A percentile compares a stretch with the other conserved stretches of the same genome.
These are phyloP conservation scores for Globodera rostochiensis DNA, from an alignment of 1,140 invertebrate species.

Conservation along the genomic window DNA sequence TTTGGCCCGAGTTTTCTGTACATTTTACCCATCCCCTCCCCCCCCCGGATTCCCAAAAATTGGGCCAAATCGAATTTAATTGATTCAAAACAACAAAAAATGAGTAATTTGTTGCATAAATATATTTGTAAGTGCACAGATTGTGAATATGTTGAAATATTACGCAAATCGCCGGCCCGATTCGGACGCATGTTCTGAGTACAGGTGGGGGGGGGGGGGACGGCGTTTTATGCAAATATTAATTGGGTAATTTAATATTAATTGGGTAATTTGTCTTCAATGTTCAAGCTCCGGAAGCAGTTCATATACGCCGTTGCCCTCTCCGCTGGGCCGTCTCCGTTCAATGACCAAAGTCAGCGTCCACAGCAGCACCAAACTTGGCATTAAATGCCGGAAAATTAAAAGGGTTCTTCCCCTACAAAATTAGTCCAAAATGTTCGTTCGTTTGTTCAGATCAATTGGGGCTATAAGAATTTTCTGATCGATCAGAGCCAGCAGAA, in stretches of 20 bases:
- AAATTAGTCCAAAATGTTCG: no score
- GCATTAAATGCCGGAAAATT: neutral
- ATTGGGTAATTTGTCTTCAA: slow-evolving; percentile 28
- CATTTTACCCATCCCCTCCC: no score
- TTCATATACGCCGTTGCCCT: slow-evolving; percentile 69
- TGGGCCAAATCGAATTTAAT: no score
- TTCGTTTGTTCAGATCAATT: no score
- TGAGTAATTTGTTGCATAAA: neutral
- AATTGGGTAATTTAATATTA: slow-evolving; percentile 40
- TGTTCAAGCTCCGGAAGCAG: slow-evolving; percentile 66
- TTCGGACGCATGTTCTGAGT: slow-evolving; percentile 66
- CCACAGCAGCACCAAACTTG: neutral
- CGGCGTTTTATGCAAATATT: slow-evolving; percentile 16
- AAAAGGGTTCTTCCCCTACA: no score
- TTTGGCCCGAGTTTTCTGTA: no score
- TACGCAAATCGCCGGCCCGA: slow-evolving; percentile 68
- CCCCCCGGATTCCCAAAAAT: no score
- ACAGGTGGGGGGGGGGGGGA: slow-evolving; percentile 39
- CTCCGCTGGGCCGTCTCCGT: slow-evolving; percentile 68
- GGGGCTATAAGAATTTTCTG: no score
- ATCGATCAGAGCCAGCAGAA: no score
- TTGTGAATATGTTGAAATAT: slow-evolving; percentile 69
- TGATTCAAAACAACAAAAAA: no score
- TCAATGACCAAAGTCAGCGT: slow-evolving; percentile 61
- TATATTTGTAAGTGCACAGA: slow-evolving; percentile 36